A percentile compares a stretch with the other conserved stretches of the same genome.
phyloP scores from a whole-genome alignment of 2,113 vertebrate genomes.

The Noctilio leporinus region DNA sequence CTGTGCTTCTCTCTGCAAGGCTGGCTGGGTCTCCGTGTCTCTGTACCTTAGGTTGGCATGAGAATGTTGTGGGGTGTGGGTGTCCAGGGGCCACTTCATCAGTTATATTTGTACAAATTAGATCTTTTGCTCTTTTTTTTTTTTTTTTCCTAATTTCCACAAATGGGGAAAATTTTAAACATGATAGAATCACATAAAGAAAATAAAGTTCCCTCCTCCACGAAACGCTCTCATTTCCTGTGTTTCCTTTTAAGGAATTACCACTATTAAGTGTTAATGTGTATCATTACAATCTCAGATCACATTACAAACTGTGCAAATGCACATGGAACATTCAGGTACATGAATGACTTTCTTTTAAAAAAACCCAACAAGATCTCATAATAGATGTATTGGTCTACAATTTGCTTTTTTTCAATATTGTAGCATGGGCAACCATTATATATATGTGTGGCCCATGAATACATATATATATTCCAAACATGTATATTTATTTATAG shows the following conservation, averaged over 20 bases:
- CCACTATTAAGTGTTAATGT: no score
- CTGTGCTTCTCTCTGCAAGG: not conserved
- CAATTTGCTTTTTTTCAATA: not conserved
- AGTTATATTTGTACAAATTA: not conserved
- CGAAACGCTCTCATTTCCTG: not conserved
- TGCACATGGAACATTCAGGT: not conserved
- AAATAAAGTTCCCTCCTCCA: not conserved
- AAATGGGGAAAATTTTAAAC: not conserved
- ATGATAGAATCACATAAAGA: not conserved
- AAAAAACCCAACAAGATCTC: not conserved
- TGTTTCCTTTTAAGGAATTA: not conserved
- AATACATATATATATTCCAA: not conserved
- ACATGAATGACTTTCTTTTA: not conserved
- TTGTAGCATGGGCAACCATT: not conserved
- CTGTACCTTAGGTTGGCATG: rapidly evolving
- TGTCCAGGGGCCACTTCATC: not conserved
- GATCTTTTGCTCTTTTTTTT: not conserved
- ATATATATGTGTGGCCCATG: not conserved
- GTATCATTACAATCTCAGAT: not conserved
- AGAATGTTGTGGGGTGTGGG: rapidly evolving
- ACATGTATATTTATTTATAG: not conserved
- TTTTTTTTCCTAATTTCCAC: not conserved
- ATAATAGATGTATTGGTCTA: not conserved
- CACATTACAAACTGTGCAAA: not conserved
- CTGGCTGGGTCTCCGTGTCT: rapidly evolving